Evolutionary conservation across 2,888 invertebrate genomes (phyloP), one percentile per base, ranked within the genome.

Genomic region (Eristalinus sepulchralis): DNA sequence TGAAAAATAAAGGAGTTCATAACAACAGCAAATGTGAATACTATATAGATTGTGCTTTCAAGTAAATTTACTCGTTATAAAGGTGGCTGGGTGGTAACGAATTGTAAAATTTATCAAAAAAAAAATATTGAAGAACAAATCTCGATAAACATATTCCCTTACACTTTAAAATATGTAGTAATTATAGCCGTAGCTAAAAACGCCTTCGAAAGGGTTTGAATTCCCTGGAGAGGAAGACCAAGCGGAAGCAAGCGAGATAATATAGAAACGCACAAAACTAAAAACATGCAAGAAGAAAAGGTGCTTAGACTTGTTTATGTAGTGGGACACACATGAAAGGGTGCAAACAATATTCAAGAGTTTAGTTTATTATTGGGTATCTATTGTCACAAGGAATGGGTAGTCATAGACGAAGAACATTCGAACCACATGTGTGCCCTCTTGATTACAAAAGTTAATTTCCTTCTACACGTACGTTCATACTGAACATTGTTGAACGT

Each of bases 1-100:
- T n/a, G 8, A 57, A 57, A 57, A 11, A 57, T 55, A 72, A 55
- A 17, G 39, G 22, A 27, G 17, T 24, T 71, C 72, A 55, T 3
- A 64, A 63, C 47, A 17, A 17, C 47, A 34, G 66, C 34, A 62
- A 39, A 57, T 73, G 70, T 80, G 80, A 71, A 34, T 76, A 67
- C 24, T 66, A 67, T 11, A 66, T 70, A 6, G 33, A 10, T 47
- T 67, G 84, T 81, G 84, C 81, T 76, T 47, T 66, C 47, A 27
- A 17, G 17, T n/a, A 13, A n/a, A 39, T 10, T 2, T 10, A n/a
- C 1, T 39, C 3, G 2, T 4, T 39, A 34, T 27, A 27, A 27
- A 34, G 34, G 13, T 11, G 4, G n/a, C 2, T 47, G 47, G 1
- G 47, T 3, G 13, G 47, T 3, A 5, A 13, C n/a, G 39, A 39